Evolutionary conservation across 1,140 invertebrate genomes (phyloP), one percentile per base, ranked within the genome.

Genomic region (Nasonia giraulti): DNA sequence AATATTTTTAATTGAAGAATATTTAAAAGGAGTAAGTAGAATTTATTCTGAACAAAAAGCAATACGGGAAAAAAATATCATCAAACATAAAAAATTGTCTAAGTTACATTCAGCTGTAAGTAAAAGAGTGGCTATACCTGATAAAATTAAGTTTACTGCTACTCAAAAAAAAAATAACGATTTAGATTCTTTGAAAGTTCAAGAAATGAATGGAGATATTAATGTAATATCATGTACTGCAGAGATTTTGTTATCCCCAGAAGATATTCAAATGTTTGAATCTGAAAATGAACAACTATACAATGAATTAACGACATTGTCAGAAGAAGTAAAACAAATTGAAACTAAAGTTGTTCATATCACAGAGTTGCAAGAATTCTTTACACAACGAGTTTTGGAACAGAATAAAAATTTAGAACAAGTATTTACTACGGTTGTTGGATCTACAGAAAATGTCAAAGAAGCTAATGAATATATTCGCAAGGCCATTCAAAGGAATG

Each of bases 381-480:
- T 99, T 89, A 97, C 98, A 8, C 98, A 99, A 92, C 99, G 99
- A 94, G 97, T 99, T n/a, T 80, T 99, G 47, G 95, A 98, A 90
- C 98, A 99, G 94, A 98, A 99, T 89, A 95, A 96, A 89, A 97
- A 99, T 88, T 97, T 99, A 85, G 98, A 99, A 87, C 94, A 96
- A 87, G 96, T 99, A 90, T 95, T 97, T 78, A 96, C 96, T 75
- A 97, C 96, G 44, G 97, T 98, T 1, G 95, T 98, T 44, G 96
- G 97, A 2, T 96, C 98, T 0, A 99, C 98, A 5, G 98, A 99
- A 92, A 99, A 99, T 91, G 96, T 99, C 20, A 97, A 96, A 91
- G 97, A 98, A 93, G 99, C 97, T 10, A 99, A 99, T 93, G 98
- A 99, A 90, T 98, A 99, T 92, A 98, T 99, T 79, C 95, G 96